Conservation (phyloP, 2,888 invertebrate species). For the Diploptera punctata region DNA sequence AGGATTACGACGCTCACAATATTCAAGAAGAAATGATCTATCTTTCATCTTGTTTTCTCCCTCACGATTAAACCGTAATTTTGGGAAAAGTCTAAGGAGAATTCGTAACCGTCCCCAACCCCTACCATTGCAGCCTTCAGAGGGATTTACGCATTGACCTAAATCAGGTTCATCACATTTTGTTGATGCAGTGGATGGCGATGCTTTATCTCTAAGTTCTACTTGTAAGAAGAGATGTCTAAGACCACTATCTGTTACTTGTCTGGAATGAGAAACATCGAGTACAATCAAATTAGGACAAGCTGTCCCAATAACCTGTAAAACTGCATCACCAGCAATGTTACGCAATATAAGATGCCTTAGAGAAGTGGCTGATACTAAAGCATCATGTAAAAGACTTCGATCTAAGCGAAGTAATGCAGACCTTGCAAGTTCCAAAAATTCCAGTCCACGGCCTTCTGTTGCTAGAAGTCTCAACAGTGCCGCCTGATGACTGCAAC, state of each 20-base stretch:
- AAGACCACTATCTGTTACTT: conserved; percentile 55
- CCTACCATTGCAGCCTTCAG: conserved; percentile 16
- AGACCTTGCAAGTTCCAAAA: conserved; percentile 53
- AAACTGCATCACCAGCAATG: conserved; percentile 54
- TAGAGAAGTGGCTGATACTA: conserved; percentile 53
- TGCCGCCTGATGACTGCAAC: conserved; percentile 57
- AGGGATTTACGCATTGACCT: conserved; percentile 18
- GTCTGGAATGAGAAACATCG: conserved; percentile 55
- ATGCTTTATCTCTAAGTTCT: conserved; percentile 52
- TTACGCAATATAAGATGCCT: conserved; percentile 54
- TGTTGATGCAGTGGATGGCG: conserved; percentile 21
- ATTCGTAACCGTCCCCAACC: conserved; percentile 41
- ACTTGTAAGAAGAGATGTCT: conserved; percentile 54
- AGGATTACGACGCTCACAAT: conserved; percentile 52
- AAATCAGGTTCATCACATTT: conserved; percentile 8
- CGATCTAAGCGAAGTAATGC: conserved; percentile 55
- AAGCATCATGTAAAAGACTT: conserved; percentile 52
- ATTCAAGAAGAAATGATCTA: conserved; percentile 51
- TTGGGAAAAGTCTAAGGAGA: conserved; percentile 38
- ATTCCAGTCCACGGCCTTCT: conserved; percentile 54
- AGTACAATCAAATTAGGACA: conserved; percentile 53
- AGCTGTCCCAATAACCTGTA: conserved; percentile 54
- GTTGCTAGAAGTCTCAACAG: conserved; percentile 53
- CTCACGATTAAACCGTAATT: conserved; percentile 47
- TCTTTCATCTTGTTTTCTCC: conserved; percentile 39